phyloP scores from a whole-genome alignment of 2,888 invertebrate species.

The Drosophila paranaensis region DNA sequence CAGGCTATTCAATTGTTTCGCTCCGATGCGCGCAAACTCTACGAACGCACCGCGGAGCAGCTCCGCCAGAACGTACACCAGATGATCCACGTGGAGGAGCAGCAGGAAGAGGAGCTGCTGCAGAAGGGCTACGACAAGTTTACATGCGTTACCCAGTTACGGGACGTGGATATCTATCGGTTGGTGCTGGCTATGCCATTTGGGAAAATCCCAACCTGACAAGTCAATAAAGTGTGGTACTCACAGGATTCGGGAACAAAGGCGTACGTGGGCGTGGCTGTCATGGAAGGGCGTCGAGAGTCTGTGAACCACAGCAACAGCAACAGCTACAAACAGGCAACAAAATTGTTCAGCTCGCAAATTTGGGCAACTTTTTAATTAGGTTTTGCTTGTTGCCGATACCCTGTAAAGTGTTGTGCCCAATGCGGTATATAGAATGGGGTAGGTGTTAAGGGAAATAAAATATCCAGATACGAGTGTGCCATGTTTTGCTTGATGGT shows the following conservation, averaged over 20 bases:
- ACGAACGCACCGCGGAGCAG: constrained; percentile 71
- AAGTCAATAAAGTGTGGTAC: constrained; percentile 15
- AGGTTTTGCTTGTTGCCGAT: constrained; percentile 47
- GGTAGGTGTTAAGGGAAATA: no score
- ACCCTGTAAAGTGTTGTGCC: constrained; percentile 9
- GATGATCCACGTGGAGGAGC: constrained; percentile 65
- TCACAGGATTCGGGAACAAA: constrained; percentile 3
- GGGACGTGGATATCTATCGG: constrained; percentile 53
- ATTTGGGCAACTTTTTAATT: constrained; percentile 69
- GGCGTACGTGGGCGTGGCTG: not conserved
- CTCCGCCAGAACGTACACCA: constrained; percentile 68
- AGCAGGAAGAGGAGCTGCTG: constrained; percentile 53
- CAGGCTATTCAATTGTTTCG: constrained; percentile 77
- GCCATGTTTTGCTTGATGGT: no score
- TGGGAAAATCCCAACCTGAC: not conserved
- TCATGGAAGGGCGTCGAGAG: not conserved
- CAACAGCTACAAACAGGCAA: constrained; percentile 16
- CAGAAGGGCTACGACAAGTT: constrained; percentile 39
- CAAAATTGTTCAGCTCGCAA: constrained; percentile 36
- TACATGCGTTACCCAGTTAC: constrained; percentile 27
- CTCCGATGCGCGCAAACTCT: constrained; percentile 77
- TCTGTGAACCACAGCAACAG: constrained; percentile 25
- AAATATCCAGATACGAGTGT: no score
- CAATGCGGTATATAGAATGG: constrained; percentile 17
- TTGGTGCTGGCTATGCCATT: constrained; percentile 46